Evolutionary conservation across 2,888 invertebrate genomes (phyloP), one percentile per base, ranked within the genome.

Genomic region (Minunthozetes semirufus): DNA sequence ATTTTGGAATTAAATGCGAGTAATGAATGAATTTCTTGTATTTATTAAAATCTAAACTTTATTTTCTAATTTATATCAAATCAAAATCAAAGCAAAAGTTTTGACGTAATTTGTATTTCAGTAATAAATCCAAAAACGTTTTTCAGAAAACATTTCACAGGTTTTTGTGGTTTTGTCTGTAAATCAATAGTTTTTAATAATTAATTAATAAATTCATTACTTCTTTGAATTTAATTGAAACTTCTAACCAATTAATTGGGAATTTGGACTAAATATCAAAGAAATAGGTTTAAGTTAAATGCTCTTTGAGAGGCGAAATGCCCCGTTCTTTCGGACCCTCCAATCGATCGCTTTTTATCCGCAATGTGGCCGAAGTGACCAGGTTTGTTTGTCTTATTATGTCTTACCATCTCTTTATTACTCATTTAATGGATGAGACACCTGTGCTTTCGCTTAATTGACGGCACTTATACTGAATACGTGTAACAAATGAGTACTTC

Each of bases 291-390:
- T 11, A 48, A 48, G 13, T 17, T n/a, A 48, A 15, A 48, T 17
- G 33, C 33, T 8, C 33, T 33, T 33, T 33, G 33, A 15, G 59
- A 8, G 29, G 8, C 66, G n/a, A 38, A 38, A 66, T 66, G 66
- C 66, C 66, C 13, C 66, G 66, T 19, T 66, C 66, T 13, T 38
- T 38, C 29, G 66, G 66, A 38, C 66, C 33, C 17, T 38, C 38
- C 6, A 66, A 66, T 29, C 17, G 66, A n/a, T 66, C 66, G 29
- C 66, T 66, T 6, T 66, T 66, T 11, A n/a, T 66, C 33, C 66
- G 66, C 17, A 66, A 66, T 66, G 66, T 66, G 66, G 66, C 66
- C 33, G 66, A 66, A 66, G 38, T 38, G 66, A 66, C 66, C 38
- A 2, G 66, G 66, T 66, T 9, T 53, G 53, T 53, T 15, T n/a